Base-by-base conservation (phyloP, 2,888 invertebrate species). In the Willowsia nigromaculata region DNA sequence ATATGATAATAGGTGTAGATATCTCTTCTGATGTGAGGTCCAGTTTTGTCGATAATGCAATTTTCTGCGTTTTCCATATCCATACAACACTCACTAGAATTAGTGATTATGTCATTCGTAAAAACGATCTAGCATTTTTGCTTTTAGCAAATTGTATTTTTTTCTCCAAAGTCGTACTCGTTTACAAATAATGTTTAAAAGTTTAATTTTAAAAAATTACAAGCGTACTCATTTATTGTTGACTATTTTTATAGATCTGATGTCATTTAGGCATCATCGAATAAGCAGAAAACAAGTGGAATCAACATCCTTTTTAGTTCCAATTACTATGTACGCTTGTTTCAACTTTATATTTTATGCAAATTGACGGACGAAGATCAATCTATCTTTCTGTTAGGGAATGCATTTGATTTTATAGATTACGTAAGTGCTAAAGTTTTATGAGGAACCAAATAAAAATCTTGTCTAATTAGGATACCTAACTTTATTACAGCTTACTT, bases 21-120 rank as follows among this genome's bases (percentile, higher is more conserved):
- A 68, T 68, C 37, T 68, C 13, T 65, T 33, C 27, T 27, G 84
- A 22, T 62, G 40, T 62, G 50, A 78, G 78, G 85, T 85, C 85
- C 85, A 85, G 87, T 87, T 81, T 87, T 87, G 87, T 87, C 87
- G 87, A 87, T 85, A 78, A 62, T 81, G 81, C 81, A 59, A 43
- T 81, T 81, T 81, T 81, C 50, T 76, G 25, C 50, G 47, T 50
- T 47, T 78, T 56, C 65, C 40, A 59, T 11, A 5, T 78, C n/a
- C n/a, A 33, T n/a, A 27, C 40, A 37, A 40, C 43, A 43, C 25
- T 37, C 56, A 87, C 86, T 87, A 81, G 81, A 87, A 81, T 81
- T 87, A 80, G 87, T 80, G 87, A 87, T 87, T 87, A 87, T 87
- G 87, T 87, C 87, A 87, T 87, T 86, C 40, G 53, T 65, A 11